Base-by-base conservation (phyloP, 2,797 vertebrate genomes). In the Gallirallus australis region DNA sequence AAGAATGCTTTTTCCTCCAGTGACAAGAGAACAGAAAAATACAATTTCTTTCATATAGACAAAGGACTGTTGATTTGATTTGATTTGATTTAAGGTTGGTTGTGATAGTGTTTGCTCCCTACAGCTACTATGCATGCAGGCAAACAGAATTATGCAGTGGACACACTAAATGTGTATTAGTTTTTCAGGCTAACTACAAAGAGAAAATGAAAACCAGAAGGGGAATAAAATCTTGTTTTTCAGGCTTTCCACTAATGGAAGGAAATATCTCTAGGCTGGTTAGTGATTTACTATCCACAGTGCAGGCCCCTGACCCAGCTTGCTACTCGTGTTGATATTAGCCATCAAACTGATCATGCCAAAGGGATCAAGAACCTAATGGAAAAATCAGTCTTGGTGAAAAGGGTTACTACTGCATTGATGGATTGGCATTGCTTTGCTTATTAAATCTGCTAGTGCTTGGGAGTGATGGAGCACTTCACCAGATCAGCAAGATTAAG, bases 121-220 rank as follows among this genome's bases (percentile, higher is more conserved):
- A 30, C 23, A 63, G 63, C 56, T 84, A 48, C 75, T 59, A 7
- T 30, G 39, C 6, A 12, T 28, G 14, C 83, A 93, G 45, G 25
- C 60, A 92, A 90, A 86, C 40, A 89, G 30, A 92, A 89, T 93
- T 82, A 82, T 80, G 83, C 3, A 35, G 88, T 77, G 82, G 56
- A 73, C 13, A 53, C 2, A 1, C 52, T 73, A 86, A 73, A 80
- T 87, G 71, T 96, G 92, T 90, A 76, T 95, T 92, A 90, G 64
- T 95, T 95, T 94, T 90, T 66, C 92, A 82, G 90, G 81, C 83
- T 89, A 94, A 77, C 90, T 77, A 57, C 92, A 68, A 95, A 92
- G 39, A 84, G 77, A 87, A 96, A 95, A 92, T 90, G 50, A 90
- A 94, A 93, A 86, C 2, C 86, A 94, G 86, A 82, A 93, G 56